Evolutionary conservation across 1,140 invertebrate genomes (phyloP).

Genomic region (Nylanderia fulva): DNA sequence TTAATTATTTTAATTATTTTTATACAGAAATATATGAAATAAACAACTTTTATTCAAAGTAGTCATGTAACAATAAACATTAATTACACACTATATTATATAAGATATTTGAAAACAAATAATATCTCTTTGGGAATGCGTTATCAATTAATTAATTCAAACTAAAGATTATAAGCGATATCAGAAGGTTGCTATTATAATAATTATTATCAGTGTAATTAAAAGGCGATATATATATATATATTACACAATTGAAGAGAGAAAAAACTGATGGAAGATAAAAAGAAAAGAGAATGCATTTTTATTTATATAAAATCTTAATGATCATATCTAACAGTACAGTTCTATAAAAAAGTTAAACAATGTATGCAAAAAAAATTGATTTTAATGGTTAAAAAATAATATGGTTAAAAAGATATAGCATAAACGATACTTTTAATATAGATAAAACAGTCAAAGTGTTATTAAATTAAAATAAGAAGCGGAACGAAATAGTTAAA

Average conservation of each 20-base stretch:
- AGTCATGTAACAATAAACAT: neutral
- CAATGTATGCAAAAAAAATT: neutral
- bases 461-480: constrained; percentile 1
- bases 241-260: no score
- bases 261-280: neutral
- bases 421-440: neutral
- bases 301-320: neutral
- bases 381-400: neutral
- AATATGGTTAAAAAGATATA: neutral
- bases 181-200: neutral
- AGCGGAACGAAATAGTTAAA: neutral
- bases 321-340: neutral
- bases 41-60: neutral
- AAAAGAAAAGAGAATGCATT: neutral
- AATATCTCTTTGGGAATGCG: neutral
- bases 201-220: no score
- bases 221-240: neutral
- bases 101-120: neutral
- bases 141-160: neutral
- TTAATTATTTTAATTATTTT: neutral
- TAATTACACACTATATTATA: neutral
- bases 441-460: neutral
- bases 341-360: neutral
- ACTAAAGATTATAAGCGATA: neutral
- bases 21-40: neutral